Evolutionary conservation across 1,140 invertebrate species (phyloP), one percentile per base, ranked within the genome.

Genomic region (Dendrolimus kikuchii): DNA sequence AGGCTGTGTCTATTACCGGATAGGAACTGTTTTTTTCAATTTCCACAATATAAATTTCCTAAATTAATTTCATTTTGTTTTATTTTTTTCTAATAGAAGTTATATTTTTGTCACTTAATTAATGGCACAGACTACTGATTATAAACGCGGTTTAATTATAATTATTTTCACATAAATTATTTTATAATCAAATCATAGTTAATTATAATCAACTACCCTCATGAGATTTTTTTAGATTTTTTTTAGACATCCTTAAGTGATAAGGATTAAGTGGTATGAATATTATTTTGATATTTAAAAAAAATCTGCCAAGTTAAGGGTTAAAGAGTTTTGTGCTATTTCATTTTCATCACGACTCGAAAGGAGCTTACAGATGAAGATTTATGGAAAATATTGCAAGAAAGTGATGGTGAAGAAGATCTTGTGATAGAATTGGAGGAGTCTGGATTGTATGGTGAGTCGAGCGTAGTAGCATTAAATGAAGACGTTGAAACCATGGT

Each of bases 21-120:
- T 45, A 48, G 62, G 47, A 60, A 64, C 46, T 60, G 58, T n/a
- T 58, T 60, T 64, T 60, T 50, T 57, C 7, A 60, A 56, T 55
- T 64, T 60, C 44, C 58, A 60, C 40, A 53, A 53, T 48, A 46
- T 59, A 48, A 57, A 57, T 52, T 44, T 52, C 50, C 23, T 48
- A 51, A 47, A 51, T 57, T 51, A 51, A 57, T 51, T n/a, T 57
- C 38, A 51, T 57, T 51, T 51, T 51, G 47, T 56, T 50, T 50
- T 46, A 23, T 49, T 55, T 49, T 42, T 45, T 50, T 55, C 41
- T 4, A 38, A 49, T 49, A 7, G 37, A 55, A 55, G 40, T 51
- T 46, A 41, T 41, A 41, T 41, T 51, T 51, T 51, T 40, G 5
- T 40, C n/a, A 38, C 43, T 51, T 43, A 51, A 51, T 43, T 43